These are phyloP conservation scores for Liopterus haemorrhoidalis DNA, from an alignment of 2,888 invertebrate genomes.

Conservation along the genomic window DNA sequence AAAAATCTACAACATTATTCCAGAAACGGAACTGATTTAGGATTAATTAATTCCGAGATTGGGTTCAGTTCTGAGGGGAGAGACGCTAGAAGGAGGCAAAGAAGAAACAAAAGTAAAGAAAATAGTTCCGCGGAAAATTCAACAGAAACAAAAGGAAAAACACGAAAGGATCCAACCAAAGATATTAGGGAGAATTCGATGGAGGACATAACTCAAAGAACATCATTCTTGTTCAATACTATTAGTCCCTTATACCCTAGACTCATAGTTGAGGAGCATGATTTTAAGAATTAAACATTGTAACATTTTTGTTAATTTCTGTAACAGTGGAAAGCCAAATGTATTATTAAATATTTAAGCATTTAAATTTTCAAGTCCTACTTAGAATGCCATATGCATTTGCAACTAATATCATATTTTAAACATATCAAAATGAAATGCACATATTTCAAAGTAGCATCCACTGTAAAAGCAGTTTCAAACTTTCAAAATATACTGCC, in stretches of 20 bases:
- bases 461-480: too few species aligned
- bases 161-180: conserved; percentile 39
- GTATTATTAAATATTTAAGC: too few species aligned
- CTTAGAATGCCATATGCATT: too few species aligned
- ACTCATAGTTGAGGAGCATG: conserved; percentile 50
- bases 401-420: too few species aligned
- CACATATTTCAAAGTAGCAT: too few species aligned
- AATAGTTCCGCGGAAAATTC: conserved; percentile 16
- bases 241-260: conserved; percentile 54
- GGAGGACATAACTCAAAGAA: conserved; percentile 49
- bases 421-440: too few species aligned
- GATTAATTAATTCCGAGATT: conserved; percentile 12
- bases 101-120: conserved; percentile 18
- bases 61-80: conserved; percentile 30
- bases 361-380: too few species aligned
- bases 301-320: too few species aligned
- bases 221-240: conserved; percentile 51
- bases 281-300: too few species aligned
- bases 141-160: conserved; percentile 11
- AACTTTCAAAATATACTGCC: too few species aligned
- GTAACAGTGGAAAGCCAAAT: too few species aligned
- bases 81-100: conserved; percentile 27
- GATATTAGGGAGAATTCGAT: conserved; percentile 41
- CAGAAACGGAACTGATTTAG: conserved; percentile 23
- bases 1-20: conserved; percentile 15